Base-by-base conservation (phyloP, 2,113 vertebrate species). In the Madoqua kirkii region DNA sequence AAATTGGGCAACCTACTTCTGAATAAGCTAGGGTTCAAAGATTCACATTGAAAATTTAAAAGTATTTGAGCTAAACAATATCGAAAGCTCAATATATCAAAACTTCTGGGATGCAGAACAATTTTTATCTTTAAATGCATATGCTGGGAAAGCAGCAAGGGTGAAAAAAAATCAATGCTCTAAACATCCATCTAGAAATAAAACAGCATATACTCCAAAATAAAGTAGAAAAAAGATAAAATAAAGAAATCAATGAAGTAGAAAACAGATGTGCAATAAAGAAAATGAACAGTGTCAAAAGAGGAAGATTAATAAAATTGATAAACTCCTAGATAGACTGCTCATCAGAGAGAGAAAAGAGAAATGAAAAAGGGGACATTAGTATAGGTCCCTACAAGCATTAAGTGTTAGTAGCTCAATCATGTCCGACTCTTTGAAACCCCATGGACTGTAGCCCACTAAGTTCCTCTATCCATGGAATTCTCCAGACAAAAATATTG, bases 131-230 rank as follows among this genome's bases (percentile, higher is more conserved):
- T 89, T 76, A 85, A 89, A 78, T 55, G 7, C 15, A 52, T 57
- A 81, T 43, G 11, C 5, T 92, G n/a, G 60, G 55, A 87, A 89
- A 90, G 29, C 8, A 84, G 43, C 23, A 87, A 87, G 40, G 11
- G 48, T 97, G 60, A 89, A 92, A 95, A 86, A 83, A 95, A 86
- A 87, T 76, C 60, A 92, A 89, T 87, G 71, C 13, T 27, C 43
- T 33, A 87, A 76, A 6, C 13, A 64, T 85, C 31, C 59, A 89
- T 57, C 54, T 76, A 87, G 36, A 55, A 93, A 94, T 86, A 79
- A 21, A 67, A 85, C 19, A 86, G 62, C 11, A 5, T 25, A 62
- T 55, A 93, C 27, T 40, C 64, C 54, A 25, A 79, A 55, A 85
- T 29, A 79, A 84, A 85, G 29, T 11, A 62, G 57, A 95, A 90